phyloP scores from a whole-genome alignment of 2,113 vertebrate species.

The Passer domesticus region DNA sequence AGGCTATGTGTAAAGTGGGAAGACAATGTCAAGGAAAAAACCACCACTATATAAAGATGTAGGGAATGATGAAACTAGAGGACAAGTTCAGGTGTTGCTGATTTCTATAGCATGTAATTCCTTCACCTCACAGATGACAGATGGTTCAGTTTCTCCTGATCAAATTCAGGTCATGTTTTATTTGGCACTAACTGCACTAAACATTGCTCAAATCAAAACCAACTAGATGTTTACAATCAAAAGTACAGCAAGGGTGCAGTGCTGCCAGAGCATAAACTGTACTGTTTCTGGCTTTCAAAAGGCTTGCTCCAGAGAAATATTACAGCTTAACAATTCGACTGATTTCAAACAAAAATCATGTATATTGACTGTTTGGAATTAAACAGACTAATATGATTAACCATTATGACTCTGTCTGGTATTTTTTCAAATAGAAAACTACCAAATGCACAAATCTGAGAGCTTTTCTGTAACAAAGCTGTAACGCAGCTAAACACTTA shows the following conservation, averaged over 20 bases:
- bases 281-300: background rate
- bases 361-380: background rate
- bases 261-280: background rate
- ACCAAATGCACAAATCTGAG: background rate
- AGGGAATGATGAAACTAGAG: background rate
- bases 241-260: background rate
- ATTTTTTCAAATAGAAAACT: background rate
- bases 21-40: background rate
- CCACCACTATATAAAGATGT: background rate
- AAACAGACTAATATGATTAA: background rate
- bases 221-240: background rate
- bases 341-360: background rate
- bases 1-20: background rate
- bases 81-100: background rate
- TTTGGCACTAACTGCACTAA: background rate
- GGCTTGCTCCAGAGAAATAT: background rate
- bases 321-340: background rate
- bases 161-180: background rate
- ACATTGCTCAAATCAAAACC: background rate
- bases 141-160: background rate
- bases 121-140: background rate
- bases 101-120: background rate
- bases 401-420: too few relatives aligned
- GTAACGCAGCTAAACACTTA: conserved; percentile 36
- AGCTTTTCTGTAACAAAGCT: background rate